phyloP scores from a whole-genome alignment of 2,797 vertebrate genomes.

The Coilia nasus region DNA sequence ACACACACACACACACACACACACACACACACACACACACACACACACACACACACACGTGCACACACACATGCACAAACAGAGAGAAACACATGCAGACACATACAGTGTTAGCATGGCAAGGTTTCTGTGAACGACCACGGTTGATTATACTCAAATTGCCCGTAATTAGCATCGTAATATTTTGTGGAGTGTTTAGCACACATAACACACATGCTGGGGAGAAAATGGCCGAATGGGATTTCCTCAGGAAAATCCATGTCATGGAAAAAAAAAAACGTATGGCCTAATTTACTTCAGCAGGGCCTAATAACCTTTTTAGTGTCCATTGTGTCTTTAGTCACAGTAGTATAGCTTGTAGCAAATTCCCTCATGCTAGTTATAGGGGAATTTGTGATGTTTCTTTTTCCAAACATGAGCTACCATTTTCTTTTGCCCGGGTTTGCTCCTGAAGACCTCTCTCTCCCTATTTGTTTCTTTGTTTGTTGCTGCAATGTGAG shows the following conservation, averaged over 20 bases:
- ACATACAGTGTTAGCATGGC: neutral
- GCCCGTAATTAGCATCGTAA: neutral
- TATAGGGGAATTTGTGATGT: neutral
- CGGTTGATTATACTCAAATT: neutral
- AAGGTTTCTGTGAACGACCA: neutral
- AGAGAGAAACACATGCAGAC: too few relatives aligned
- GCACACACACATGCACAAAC: too few relatives aligned
- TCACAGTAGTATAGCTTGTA: neutral
- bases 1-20: neutral
- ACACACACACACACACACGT: neutral
- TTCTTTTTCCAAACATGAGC: slow-evolving; percentile 1
- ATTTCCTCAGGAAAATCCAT: neutral
- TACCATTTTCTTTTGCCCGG: neutral
- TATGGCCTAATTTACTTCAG: neutral
- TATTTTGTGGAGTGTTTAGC: neutral
- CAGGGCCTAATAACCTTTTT: neutral
- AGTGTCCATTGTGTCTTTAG: neutral
- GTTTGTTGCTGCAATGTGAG: too few relatives aligned
- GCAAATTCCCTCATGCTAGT: neutral
- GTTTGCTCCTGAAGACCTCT: neutral
- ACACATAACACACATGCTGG: neutral
- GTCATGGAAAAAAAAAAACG: neutral
- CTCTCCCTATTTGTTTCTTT: too few relatives aligned
- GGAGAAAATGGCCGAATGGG: neutral
- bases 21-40: neutral